A percentile compares a stretch with the other conserved stretches of the same genome.
These are phyloP conservation scores for Copsychus sechellarum DNA, from an alignment of 2,113 vertebrate species.

Conservation along the genomic window DNA sequence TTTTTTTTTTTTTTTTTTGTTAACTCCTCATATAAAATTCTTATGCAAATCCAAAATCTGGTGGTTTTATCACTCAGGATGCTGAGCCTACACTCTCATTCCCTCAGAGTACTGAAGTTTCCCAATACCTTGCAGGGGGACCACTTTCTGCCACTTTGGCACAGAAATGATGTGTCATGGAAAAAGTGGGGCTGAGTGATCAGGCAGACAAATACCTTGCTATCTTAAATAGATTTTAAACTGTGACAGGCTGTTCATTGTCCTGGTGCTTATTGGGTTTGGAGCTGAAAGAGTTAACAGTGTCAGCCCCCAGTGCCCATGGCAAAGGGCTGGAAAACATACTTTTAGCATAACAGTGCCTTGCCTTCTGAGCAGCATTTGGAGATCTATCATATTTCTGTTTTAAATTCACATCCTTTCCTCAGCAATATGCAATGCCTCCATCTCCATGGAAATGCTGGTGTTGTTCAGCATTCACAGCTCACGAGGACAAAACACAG, in stretches of 20 bases:
- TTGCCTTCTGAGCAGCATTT: background rate
- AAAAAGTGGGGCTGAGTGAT: background rate
- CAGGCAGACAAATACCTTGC: background rate
- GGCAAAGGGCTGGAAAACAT: background rate
- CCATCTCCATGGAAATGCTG: slow-evolving; percentile 68
- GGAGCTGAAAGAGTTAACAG: background rate
- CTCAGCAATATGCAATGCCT: slow-evolving; percentile 17
- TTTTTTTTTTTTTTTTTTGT: background rate
- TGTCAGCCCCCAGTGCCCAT: background rate
- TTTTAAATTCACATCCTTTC: slow-evolving; percentile 51
- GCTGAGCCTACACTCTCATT: background rate
- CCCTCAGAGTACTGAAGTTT: fast-evolving
- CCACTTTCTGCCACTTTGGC: background rate
- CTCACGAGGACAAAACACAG: background rate
- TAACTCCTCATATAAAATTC: background rate
- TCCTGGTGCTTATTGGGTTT: background rate
- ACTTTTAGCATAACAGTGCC: background rate
- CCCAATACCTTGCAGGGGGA: background rate
- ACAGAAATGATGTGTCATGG: background rate
- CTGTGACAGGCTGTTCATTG: background rate
- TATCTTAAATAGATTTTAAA: background rate
- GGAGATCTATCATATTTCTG: slow-evolving; percentile 29
- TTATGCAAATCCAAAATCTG: background rate
- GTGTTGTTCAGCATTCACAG: background rate
- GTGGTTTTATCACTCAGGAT: background rate